A percentile compares a stretch with the other conserved stretches of the same genome.
Conservation (phyloP, 2,113 vertebrate genomes). For the Gallinago paraguaiae region DNA sequence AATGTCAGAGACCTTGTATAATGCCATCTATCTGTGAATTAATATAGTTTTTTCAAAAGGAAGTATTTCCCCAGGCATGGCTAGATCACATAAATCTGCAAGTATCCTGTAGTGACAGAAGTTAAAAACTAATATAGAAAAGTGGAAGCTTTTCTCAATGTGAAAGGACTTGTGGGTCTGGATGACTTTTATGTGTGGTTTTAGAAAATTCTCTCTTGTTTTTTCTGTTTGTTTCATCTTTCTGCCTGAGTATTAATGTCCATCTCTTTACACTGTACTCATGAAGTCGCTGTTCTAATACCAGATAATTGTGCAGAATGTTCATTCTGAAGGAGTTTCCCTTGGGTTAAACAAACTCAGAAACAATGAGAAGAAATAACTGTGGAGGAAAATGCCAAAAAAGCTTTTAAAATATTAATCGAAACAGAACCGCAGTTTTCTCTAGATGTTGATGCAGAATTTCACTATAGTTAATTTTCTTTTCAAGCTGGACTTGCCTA, state of each 20-base stretch:
- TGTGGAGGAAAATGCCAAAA: slow-evolving; percentile 14
- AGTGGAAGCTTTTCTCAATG: background rate
- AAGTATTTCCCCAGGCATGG: background rate
- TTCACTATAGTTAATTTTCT: background rate
- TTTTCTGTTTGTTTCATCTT: slow-evolving; percentile 7
- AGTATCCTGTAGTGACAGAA: background rate
- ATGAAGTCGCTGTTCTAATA: background rate
- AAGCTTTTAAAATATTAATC: background rate
- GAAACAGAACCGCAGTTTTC: slow-evolving; percentile 1
- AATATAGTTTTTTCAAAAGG: background rate
- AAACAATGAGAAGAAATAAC: slow-evolving; percentile 7
- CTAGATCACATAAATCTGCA: background rate
- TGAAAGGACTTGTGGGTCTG: slow-evolving; percentile 1
- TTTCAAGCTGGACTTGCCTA: background rate
- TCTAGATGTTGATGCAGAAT: background rate
- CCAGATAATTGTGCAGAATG: slow-evolving; percentile 6
- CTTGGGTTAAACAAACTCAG: background rate
- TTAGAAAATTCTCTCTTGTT: background rate
- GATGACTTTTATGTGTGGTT: slow-evolving; percentile 36
- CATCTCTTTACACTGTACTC: slow-evolving; percentile 33
- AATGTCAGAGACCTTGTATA: background rate
- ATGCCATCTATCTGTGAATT: background rate
- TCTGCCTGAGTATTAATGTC: slow-evolving; percentile 36
- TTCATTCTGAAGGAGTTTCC: slow-evolving; percentile 33
- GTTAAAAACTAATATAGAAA: background rate